A percentile compares a stretch with the other conserved stretches of the same genome.
Evolutionary conservation across 2,888 invertebrate species (phyloP).

Genomic region (Chorisops tibialis): DNA sequence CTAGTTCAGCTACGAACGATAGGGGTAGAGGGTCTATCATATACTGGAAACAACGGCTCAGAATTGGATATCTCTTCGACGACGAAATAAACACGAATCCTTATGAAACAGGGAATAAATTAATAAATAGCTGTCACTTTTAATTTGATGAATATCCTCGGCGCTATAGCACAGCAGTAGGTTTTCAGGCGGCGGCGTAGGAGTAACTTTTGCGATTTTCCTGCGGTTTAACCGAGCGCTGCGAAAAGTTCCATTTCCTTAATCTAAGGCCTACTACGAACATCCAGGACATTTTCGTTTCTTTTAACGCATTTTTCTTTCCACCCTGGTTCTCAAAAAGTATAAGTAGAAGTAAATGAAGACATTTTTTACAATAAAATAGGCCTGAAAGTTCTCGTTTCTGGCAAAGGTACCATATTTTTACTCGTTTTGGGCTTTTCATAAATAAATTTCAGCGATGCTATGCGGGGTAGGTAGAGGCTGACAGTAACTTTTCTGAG

Average conservation of each 20-base stretch:
- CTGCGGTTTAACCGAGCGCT: neutral
- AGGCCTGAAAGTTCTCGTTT: neutral
- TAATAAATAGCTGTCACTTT: conserved; percentile 34
- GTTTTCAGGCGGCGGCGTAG: neutral
- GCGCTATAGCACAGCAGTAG: neutral
- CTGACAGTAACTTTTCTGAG: neutral
- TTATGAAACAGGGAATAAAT: conserved; percentile 30
- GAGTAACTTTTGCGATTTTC: neutral
- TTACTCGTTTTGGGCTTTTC: neutral
- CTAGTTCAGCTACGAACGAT: too few relatives aligned
- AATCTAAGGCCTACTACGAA: neutral
- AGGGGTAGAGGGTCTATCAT: too few relatives aligned
- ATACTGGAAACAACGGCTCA: too few relatives aligned
- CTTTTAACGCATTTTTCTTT: neutral
- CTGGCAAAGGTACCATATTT: too few relatives aligned
- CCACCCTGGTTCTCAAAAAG: neutral
- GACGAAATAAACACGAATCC: too few relatives aligned
- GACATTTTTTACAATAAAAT: conserved; percentile 32
- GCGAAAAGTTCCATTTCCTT: neutral
- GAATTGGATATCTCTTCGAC: too few relatives aligned
- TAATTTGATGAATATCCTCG: conserved; percentile 32
- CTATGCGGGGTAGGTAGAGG: neutral
- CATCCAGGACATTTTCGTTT: neutral
- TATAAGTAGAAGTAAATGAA: conserved; percentile 27
- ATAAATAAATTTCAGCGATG: neutral